Evolutionary conservation across 92 coral and sea anemone genomes (phyloP), one percentile per base, ranked within the genome.

Genomic region (Parazoanthus darwini): DNA sequence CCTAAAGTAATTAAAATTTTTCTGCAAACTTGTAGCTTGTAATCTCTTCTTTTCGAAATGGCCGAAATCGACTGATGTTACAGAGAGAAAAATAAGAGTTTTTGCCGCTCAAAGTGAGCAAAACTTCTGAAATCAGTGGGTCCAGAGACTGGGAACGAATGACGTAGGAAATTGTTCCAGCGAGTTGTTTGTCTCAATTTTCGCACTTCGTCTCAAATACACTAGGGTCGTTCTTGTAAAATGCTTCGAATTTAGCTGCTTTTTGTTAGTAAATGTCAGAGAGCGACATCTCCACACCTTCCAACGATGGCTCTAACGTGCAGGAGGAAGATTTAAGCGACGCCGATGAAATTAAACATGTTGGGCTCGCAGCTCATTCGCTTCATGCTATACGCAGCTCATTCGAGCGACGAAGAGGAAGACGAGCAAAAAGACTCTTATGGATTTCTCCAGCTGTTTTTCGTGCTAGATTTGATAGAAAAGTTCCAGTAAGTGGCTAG

Each of bases 211-310:
- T 67, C 73, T 29, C 33, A 29, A 29, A 29, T 29, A 29, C 33
- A 29, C 0, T 29, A 29, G 56, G 56, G 56, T 4, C 14, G 56
- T 50, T 67, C 73, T 67, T 25, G 73, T 22, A 82, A 26, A 82
- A 63, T 82, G 44, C 75, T 82, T 82, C 48, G 43, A 82, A 58
- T 38, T 82, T 82, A 71, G 76, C 48, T 74, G 43, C 54, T 82
- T 82, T 82, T 82, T 63, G 73, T 44, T 39, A 59, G 76, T 70
- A 83, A 83, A 68, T 83, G 87, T 68, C 78, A 37, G 65, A 85
- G 0, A 85, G 66, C 42, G 80, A 85, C 37, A 78, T 15, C 74
- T 85, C 54, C 65, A 85, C 77, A 74, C 43, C 68, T 37, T 85
- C 86, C 86, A 25, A 0, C 72, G 72, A 67, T 1, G 35, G 70